Evolutionary conservation across 2,888 invertebrate genomes (phyloP).

Genomic region (Aporophyla lueneburgensis): DNA sequence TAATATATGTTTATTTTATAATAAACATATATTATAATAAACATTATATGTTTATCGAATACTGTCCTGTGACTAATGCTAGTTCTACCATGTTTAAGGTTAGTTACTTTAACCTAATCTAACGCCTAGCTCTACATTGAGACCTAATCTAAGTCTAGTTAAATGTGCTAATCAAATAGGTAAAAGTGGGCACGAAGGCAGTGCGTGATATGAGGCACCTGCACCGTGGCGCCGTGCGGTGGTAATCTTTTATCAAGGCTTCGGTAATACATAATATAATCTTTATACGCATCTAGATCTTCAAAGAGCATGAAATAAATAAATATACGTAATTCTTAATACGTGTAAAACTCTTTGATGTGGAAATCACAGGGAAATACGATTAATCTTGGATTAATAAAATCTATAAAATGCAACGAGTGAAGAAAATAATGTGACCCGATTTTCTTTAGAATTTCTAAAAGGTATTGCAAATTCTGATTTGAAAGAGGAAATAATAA

Average conservation of each 20-base stretch:
- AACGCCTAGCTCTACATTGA: constrained; percentile 21
- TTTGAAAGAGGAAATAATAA: background rate
- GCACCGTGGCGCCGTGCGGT: constrained; percentile 24
- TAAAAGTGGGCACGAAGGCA: constrained; percentile 49
- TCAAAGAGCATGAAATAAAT: constrained; percentile 41
- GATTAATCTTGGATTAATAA: background rate
- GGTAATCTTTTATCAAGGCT: constrained; percentile 72
- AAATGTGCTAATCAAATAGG: constrained; percentile 44
- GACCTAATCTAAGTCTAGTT: constrained; percentile 23
- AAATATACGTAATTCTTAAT: background rate
- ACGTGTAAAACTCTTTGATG: constrained; percentile 36
- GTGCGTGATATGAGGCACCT: constrained; percentile 54
- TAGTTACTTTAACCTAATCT: constrained; percentile 16
- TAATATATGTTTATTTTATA: too few relatives aligned
- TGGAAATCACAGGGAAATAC: background rate
- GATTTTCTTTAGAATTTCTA: background rate
- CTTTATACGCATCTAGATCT: constrained; percentile 60
- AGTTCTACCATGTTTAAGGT: background rate
- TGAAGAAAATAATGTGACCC: background rate
- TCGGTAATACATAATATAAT: constrained; percentile 65
- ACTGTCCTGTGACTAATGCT: background rate
- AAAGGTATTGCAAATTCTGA: background rate
- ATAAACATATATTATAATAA: too few relatives aligned
- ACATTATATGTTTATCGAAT: too few relatives aligned
- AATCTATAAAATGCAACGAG: background rate